phyloP scores from a whole-genome alignment of 2,113 vertebrate species.

The Holacanthus passer region DNA sequence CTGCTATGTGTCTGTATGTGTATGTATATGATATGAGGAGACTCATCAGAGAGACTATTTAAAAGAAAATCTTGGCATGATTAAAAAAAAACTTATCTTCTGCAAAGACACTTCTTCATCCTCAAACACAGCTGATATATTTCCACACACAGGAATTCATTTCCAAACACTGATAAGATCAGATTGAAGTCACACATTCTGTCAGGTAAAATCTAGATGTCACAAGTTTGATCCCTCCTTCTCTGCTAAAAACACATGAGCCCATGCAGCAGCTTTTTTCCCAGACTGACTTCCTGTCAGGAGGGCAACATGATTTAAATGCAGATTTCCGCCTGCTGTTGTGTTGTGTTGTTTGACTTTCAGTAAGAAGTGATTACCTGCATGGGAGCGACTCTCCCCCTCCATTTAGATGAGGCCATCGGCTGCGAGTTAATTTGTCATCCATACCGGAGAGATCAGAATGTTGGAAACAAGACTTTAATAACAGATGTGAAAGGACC shows the following conservation, averaged over 20 bases:
- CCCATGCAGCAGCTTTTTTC: neutral
- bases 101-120: neutral
- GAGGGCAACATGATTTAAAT: constrained; percentile 54
- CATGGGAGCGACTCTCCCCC: neutral
- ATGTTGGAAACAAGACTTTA: constrained; percentile 34
- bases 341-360: constrained; percentile 44
- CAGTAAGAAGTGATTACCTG: constrained; percentile 46
- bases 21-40: no score
- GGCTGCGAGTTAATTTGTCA: constrained; percentile 9
- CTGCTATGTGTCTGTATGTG: neutral
- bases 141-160: neutral
- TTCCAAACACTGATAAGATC: neutral
- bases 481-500: constrained; percentile 6
- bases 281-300: constrained; percentile 61
- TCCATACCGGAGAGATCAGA: neutral
- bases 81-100: neutral
- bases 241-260: constrained; percentile 13
- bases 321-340: constrained; percentile 36
- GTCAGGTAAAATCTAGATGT: constrained; percentile 5
- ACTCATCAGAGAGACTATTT: neutral
- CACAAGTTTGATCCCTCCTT: constrained; percentile 6
- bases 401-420: constrained; percentile 38
- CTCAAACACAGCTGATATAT: neutral
- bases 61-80: neutral
- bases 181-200: neutral